Conservation (phyloP, 2,797 vertebrate genomes). For the Ctenosaura bakeri region DNA sequence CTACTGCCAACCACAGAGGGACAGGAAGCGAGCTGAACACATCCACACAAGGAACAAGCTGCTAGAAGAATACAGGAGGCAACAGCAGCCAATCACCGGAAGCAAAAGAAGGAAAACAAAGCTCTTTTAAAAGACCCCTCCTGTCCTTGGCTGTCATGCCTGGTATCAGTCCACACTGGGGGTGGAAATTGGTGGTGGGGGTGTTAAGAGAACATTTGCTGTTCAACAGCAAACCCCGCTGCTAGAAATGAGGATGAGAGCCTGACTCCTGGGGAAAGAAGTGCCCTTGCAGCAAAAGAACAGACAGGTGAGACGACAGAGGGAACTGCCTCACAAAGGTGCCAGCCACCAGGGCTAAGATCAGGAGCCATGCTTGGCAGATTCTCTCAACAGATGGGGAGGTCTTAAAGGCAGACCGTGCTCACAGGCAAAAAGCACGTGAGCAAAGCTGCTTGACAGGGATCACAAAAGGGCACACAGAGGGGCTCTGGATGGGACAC, state of each 20-base stretch:
- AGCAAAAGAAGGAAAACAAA: not conserved
- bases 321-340: not conserved
- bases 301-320: not conserved
- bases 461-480: not conserved
- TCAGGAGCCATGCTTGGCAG: not conserved
- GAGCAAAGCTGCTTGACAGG: not conserved
- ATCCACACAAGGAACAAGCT: not conserved
- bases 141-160: not conserved
- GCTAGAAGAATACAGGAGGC: not conserved
- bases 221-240: constrained; percentile 65
- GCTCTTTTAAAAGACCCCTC: not conserved
- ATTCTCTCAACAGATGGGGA: too few species aligned
- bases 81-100: not conserved
- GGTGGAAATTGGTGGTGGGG: not conserved
- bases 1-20: not conserved
- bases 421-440: not conserved
- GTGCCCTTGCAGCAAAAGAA: not conserved
- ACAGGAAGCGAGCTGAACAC: not conserved
- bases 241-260: not conserved
- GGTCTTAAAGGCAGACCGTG: too few species aligned
- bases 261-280: not conserved
- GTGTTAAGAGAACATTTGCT: constrained; percentile 13
- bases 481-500: not conserved
- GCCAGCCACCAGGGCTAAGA: not conserved
- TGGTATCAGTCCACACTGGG: constrained; percentile 16